Base-by-base conservation (phyloP, 1,140 invertebrate genomes). In the Littorina saxatilis region DNA sequence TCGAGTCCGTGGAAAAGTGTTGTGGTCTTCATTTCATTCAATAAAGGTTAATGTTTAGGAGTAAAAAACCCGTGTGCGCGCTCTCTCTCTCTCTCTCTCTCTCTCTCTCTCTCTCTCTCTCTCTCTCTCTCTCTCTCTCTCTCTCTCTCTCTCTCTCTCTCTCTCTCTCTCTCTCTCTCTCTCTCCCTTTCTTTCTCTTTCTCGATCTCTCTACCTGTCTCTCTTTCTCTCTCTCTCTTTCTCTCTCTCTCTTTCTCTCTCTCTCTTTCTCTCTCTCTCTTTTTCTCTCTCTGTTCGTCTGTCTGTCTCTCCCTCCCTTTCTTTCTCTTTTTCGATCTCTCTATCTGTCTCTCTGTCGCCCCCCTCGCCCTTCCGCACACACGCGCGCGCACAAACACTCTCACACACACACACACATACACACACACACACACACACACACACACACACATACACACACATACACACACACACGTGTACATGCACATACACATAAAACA, bases 361-460 rank as follows among this genome's bases (percentile, higher is more conserved):
- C n/a, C n/a, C n/a, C n/a, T n/a, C n/a, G n/a, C n/a, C n/a, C n/a
- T n/a, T n/a, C n/a, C n/a, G n/a, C n/a, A n/a, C n/a, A n/a, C n/a
- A n/a, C n/a, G n/a, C n/a, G n/a, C n/a, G n/a, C n/a, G 70, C 35
- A 43, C 70, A 43, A 35, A 73, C 37, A 43, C 15, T 27, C 13
- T 4, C 63, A 68, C 63, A 32, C 63, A 37, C 63, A 27, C 63
- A 68, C 27, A 4, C 63, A 32, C 63, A 4, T 32, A 68, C 5
- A 4, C 63, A 68, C 63, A 4, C 63, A 37, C 63, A 4, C 63
- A 68, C 63, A 37, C 63, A 35, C 63, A 35, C 63, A 35, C 63
- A 35, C 63, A 68, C 63, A 68, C 63, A 68, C 63, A 68, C 63
- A 4, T 20, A 68, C 63, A 68, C 63, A 68, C 63, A 68, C 63